Conservation (phyloP, 1,140 invertebrate species). For the Saccostrea echinata region DNA sequence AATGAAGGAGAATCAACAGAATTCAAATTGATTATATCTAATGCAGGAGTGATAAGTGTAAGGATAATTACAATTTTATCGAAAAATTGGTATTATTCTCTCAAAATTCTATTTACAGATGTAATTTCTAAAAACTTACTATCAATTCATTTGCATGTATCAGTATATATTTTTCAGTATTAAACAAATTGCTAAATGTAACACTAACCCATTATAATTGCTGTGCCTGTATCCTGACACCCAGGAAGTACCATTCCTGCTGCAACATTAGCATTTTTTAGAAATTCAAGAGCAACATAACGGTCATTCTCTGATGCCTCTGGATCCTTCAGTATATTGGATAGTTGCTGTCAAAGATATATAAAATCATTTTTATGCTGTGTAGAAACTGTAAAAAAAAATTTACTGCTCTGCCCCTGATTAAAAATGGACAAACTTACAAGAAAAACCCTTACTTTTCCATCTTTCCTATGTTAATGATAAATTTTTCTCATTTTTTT, state of each 20-base stretch:
- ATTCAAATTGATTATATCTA: neutral
- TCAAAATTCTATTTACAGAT: too few species aligned
- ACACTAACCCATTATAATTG: conserved; percentile 79
- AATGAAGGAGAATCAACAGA: neutral
- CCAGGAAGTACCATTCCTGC: conserved; percentile 80
- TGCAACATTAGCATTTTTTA: conserved; percentile 81
- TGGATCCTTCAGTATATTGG: conserved; percentile 79
- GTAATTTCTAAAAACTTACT: too few species aligned
- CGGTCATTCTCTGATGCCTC: conserved; percentile 79
- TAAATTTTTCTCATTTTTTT: neutral
- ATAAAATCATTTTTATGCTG: neutral
- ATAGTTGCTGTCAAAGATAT: conserved; percentile 73
- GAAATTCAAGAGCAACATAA: conserved; percentile 80
- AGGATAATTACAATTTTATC: neutral
- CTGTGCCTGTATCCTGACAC: conserved; percentile 81
- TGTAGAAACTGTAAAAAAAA: neutral
- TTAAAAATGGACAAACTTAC: too few species aligned
- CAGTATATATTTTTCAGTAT: neutral
- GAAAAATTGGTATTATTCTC: too few species aligned
- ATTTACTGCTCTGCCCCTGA: too few species aligned
- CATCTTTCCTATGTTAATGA: neutral
- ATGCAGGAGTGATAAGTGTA: neutral
- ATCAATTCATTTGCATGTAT: neutral
- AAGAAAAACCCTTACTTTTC: too few species aligned
- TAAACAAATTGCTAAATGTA: neutral